These are phyloP conservation scores for Pangasianodon hypophthalmus DNA, from an alignment of 2,113 vertebrate genomes.

Conservation along the genomic window DNA sequence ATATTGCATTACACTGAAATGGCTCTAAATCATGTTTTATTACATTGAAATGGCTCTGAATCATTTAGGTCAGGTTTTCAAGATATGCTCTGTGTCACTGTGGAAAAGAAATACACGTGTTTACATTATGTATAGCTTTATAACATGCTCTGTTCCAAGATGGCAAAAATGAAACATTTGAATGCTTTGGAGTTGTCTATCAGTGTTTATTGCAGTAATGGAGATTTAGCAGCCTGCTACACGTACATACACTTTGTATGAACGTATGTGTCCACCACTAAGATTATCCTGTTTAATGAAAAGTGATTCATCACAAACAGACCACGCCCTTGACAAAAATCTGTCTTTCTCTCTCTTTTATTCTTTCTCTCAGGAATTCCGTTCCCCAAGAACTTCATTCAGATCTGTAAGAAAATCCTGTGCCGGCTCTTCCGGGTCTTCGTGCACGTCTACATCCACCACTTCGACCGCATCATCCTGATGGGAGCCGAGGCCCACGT, in stretches of 20 bases:
- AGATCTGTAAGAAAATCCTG: slow-evolving; percentile 88
- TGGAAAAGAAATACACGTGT: background rate
- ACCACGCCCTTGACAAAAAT: background rate
- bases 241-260: background rate
- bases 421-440: slow-evolving; percentile 86
- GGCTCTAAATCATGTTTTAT: background rate
- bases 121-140: background rate
- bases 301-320: background rate
- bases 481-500: slow-evolving; percentile 86
- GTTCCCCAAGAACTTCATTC: slow-evolving; percentile 87
- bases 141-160: background rate
- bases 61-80: background rate
- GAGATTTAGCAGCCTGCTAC: too few species aligned
- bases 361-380: slow-evolving; percentile 73
- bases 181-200: background rate
- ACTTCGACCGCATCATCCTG: slow-evolving; percentile 83
- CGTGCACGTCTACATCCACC: slow-evolving; percentile 87
- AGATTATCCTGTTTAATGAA: background rate
- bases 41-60: background rate
- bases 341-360: background rate
- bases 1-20: background rate
- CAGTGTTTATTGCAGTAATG: background rate
- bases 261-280: background rate
- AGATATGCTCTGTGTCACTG: background rate
- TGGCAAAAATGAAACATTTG: background rate